Percentiles rank a stretch among this genome's conserved stretches.
phyloP scores from a whole-genome alignment of 2,113 vertebrate genomes.

The Archilochus colubris region DNA sequence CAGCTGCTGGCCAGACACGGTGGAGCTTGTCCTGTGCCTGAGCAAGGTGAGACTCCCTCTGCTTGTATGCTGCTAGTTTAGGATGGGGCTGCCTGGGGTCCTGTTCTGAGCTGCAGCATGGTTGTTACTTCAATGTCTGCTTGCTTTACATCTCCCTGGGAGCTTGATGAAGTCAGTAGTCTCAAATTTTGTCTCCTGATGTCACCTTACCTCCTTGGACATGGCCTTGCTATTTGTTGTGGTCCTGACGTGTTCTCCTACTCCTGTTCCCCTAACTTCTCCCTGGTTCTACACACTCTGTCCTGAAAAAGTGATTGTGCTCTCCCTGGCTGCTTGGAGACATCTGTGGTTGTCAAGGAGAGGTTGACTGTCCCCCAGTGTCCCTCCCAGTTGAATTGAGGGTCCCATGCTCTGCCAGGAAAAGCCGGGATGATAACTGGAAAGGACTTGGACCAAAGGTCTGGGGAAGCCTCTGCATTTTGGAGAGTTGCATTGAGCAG shows the following conservation, averaged over 20 bases:
- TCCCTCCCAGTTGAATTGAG: background rate
- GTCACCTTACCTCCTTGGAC: background rate
- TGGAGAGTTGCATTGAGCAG: background rate
- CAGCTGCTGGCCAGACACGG: accelerated
- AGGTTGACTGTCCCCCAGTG: background rate
- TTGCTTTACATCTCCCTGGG: background rate
- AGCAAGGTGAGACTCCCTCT: background rate
- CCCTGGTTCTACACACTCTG: background rate
- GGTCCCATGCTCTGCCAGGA: background rate
- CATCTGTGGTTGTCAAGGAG: background rate
- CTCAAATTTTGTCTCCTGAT: background rate
- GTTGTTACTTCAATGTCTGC: background rate
- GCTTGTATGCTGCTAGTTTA: accelerated
- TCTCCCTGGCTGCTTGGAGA: background rate
- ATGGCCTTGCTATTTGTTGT: background rate
- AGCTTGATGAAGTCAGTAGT: background rate
- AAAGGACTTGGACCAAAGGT: background rate
- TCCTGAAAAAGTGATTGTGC: background rate
- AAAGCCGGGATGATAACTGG: background rate
- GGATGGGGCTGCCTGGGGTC: background rate
- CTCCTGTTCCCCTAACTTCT: background rate
- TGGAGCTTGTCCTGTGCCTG: background rate
- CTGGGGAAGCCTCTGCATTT: background rate
- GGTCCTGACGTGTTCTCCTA: background rate
- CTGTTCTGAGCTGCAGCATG: background rate